These are phyloP conservation scores for Karalla daura DNA, from an alignment of 2,797 vertebrate genomes.

Conservation along the genomic window DNA sequence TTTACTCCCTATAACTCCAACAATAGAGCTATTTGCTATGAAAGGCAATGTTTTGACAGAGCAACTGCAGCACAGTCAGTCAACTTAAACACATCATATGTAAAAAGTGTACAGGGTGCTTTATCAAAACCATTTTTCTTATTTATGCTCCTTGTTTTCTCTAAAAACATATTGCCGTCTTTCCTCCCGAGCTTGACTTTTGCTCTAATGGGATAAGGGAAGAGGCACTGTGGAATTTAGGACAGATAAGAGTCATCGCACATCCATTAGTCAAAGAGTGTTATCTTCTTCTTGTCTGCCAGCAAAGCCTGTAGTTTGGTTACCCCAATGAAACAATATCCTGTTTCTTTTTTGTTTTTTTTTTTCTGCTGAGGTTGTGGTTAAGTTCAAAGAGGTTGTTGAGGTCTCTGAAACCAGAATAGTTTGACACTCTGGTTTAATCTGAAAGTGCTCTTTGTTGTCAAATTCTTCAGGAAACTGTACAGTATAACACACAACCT, in stretches of 20 bases:
- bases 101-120: background rate
- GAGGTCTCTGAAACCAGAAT: background rate
- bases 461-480: background rate
- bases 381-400: conserved; percentile 6
- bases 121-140: conserved; percentile 10
- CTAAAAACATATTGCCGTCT: conserved; percentile 15
- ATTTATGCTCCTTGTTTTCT: conserved; percentile 1
- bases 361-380: conserved; percentile 22
- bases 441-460: background rate
- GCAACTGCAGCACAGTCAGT: background rate
- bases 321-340: conserved; percentile 34
- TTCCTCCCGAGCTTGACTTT: conserved; percentile 27
- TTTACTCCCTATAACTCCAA: background rate
- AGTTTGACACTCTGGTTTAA: background rate
- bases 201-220: conserved; percentile 40
- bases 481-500: background rate
- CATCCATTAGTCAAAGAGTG: conserved; percentile 54
- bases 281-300: conserved; percentile 62
- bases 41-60: conserved; percentile 4
- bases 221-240: conserved; percentile 59
- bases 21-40: background rate
- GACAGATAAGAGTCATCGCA: conserved; percentile 66
- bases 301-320: conserved; percentile 22
- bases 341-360: too few species aligned
- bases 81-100: background rate